Percentiles rank a stretch among this genome's conserved stretches.
Conservation (phyloP, 2,113 vertebrate genomes). For the Macrotus californicus region DNA sequence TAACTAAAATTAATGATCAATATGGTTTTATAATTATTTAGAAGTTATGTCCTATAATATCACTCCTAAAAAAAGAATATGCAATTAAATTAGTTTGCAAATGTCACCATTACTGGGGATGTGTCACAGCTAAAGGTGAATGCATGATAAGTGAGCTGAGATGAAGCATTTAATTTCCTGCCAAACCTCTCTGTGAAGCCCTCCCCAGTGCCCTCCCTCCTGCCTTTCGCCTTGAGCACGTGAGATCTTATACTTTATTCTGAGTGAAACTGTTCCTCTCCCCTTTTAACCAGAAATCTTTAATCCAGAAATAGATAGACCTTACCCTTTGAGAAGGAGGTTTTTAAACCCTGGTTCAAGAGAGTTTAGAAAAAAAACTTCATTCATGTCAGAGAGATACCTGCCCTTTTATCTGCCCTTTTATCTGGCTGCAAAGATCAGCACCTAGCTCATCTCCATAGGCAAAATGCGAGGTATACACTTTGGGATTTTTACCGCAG, state of each 20-base stretch:
- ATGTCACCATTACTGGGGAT: conserved; percentile 73
- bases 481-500: not conserved
- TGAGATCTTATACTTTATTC: not conserved
- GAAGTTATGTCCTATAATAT: conserved; percentile 47
- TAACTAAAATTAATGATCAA: conserved; percentile 6
- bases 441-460: not conserved
- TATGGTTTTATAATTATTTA: conserved; percentile 58
- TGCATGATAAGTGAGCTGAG: conserved; percentile 72
- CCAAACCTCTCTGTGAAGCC: conserved; percentile 59
- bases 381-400: not conserved
- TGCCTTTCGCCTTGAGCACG: not conserved
- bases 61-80: conserved; percentile 63
- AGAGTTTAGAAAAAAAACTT: not conserved
- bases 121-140: conserved; percentile 76
- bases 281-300: conserved; percentile 18
- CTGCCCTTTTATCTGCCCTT: not conserved
- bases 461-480: not conserved
- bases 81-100: conserved; percentile 73
- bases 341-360: not conserved
- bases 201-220: conserved; percentile 38
- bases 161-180: conserved; percentile 73
- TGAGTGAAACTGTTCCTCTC: not conserved
- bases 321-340: not conserved
- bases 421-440: not conserved
- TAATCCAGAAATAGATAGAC: conserved; percentile 41